These are phyloP conservation scores for Actenoides hombroni DNA, from an alignment of 2,113 vertebrate species.

Conservation along the genomic window DNA sequence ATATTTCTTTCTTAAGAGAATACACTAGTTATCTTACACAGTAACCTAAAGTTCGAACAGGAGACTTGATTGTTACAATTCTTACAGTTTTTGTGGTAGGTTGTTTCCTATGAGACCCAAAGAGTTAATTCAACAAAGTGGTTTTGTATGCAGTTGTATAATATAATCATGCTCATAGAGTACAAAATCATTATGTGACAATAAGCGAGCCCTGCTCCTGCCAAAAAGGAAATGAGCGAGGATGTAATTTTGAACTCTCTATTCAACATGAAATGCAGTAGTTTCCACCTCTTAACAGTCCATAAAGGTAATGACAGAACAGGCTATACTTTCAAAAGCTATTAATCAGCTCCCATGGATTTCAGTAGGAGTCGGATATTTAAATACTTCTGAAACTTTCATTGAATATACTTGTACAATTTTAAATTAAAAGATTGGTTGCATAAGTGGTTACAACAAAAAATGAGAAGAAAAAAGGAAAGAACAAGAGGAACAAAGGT, in stretches of 20 bases:
- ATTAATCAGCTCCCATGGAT: not conserved
- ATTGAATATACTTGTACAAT: not conserved
- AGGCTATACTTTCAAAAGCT: not conserved
- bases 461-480: accelerated
- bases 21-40: not conserved
- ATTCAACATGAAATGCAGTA: not conserved
- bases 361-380: not conserved
- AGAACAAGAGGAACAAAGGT: accelerated
- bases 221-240: not conserved
- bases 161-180: not conserved
- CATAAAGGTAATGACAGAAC: not conserved
- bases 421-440: not conserved
- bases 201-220: not conserved
- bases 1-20: not conserved
- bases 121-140: not conserved
- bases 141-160: not conserved
- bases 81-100: not conserved
- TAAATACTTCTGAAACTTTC: not conserved
- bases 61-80: not conserved
- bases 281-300: not conserved
- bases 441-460: accelerated
- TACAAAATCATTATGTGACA: not conserved
- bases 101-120: not conserved
- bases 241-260: not conserved
- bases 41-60: not conserved